Evolutionary conservation across 2,888 invertebrate species (phyloP), one percentile per base, ranked within the genome.

Genomic region (Agapostemon virescens): DNA sequence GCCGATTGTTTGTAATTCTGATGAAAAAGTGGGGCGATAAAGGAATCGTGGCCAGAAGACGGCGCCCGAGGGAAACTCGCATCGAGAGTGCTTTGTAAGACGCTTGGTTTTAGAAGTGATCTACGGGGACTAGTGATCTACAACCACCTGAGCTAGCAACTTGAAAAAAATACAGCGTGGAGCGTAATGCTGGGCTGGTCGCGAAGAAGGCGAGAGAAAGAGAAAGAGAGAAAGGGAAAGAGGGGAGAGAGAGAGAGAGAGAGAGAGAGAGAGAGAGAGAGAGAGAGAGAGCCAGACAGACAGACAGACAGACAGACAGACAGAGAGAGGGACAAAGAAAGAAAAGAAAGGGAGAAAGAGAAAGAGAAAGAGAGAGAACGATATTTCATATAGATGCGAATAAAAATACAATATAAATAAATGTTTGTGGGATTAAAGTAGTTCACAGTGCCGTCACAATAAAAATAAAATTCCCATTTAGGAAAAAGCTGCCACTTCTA

Each of bases 1-100:
- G 6, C 70, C 75, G 82, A 87, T 85, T 88, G 84, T 88, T 88
- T 87, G 82, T 82, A 83, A 84, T 86, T 77, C 84, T 49, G 77
- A 85, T 85, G 74, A 85, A 86, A 85, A 85, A 81, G 67, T 67
- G 11, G 20, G 33, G 42, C 49, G 73, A 79, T 79, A 73, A 84
- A 67, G 70, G 74, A 81, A 76, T 70, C 58, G 55, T 58, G 75
- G 67, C 55, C 26, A 38, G 63, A 49, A 63, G 58, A 61, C 42
- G 38, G 49, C 71, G 58, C 38, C 64, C 42, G 26, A 30, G 40
- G 73, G 70, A 81, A 70, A 71, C 78, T 85, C 63, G 58, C 69
- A 61, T 79, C 73, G 38, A 40, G 71, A 64, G 26, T 72, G 52
- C 63, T 64, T 66, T 69, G 33, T 68, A 64, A 33, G 71, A 33